Conservation (phyloP, 2,888 invertebrate genomes). For the Gasteruption jaculator region DNA sequence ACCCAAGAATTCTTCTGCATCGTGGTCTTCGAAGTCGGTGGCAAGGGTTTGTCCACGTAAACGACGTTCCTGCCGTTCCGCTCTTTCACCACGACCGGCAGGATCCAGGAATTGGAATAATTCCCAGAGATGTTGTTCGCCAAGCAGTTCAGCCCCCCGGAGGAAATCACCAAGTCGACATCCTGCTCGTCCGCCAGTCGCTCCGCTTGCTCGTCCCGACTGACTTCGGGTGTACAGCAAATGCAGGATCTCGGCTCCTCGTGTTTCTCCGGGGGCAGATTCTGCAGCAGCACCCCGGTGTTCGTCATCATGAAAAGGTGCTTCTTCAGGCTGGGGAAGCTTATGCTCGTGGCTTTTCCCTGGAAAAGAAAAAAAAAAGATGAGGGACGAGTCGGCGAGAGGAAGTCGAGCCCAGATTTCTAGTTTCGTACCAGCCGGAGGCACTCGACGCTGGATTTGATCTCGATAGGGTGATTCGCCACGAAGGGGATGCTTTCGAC, state of each 20-base stretch:
- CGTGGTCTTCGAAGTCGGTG: conserved; percentile 27
- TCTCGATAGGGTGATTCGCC: conserved; percentile 24
- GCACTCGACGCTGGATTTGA: conserved; percentile 24
- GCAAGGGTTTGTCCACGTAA: conserved; percentile 39
- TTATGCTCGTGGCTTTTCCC: no score
- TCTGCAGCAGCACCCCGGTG: no score
- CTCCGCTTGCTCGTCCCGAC: conserved; percentile 34
- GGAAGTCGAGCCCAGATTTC: background rate
- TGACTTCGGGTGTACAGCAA: conserved; percentile 33
- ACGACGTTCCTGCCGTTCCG: conserved; percentile 32
- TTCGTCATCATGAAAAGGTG: no score
- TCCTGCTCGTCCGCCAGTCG: conserved; percentile 27
- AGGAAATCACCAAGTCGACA: conserved; percentile 40
- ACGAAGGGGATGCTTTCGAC: conserved; percentile 29
- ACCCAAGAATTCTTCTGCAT: conserved; percentile 36
- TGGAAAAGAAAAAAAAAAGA: background rate
- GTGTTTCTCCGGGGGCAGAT: no score
- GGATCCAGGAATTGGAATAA: conserved; percentile 31
- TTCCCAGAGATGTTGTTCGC: conserved; percentile 30
- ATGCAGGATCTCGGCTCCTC: no score
- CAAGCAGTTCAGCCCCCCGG: conserved; percentile 37
- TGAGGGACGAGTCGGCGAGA: background rate
- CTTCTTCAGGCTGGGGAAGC: no score
- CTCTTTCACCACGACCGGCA: conserved; percentile 34
- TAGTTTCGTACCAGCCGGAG: conserved; percentile 26